phyloP scores from a whole-genome alignment of 2,113 vertebrate species.

The Oreochromis spilurus region DNA sequence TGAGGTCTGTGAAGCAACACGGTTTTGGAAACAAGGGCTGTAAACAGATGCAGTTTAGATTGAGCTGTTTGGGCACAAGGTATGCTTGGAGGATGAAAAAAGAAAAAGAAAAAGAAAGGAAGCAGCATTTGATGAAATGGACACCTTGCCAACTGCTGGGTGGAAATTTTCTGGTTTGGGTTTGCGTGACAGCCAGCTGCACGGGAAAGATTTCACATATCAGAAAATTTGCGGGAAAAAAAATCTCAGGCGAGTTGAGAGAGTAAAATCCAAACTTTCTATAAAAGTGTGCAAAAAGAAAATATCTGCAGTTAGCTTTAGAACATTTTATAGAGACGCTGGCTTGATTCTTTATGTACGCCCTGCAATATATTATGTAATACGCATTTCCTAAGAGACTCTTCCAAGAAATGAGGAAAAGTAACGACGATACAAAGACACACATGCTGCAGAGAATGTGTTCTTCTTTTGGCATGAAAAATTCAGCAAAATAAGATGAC shows the following conservation, averaged over 20 bases:
- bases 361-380: slow-evolving; percentile 10
- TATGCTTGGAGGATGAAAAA: background rate
- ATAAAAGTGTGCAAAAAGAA: background rate
- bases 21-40: background rate
- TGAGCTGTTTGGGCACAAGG: background rate
- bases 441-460: background rate
- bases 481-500: background rate
- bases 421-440: background rate
- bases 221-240: background rate
- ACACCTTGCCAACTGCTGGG: background rate
- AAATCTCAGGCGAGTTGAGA: background rate
- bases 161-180: background rate
- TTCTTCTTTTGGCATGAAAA: slow-evolving; percentile 21
- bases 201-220: background rate
- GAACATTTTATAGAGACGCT: background rate
- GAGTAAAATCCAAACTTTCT: background rate
- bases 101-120: background rate
- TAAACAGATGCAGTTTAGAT: background rate
- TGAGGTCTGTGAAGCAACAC: background rate
- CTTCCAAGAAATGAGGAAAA: background rate
- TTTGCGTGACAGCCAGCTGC: background rate
- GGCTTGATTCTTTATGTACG: background rate
- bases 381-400: background rate
- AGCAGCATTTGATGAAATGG: background rate
- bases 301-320: background rate